Evolutionary conservation across 2,797 vertebrate species (phyloP).

Genomic region (Pseudotriccus pelzelni): DNA sequence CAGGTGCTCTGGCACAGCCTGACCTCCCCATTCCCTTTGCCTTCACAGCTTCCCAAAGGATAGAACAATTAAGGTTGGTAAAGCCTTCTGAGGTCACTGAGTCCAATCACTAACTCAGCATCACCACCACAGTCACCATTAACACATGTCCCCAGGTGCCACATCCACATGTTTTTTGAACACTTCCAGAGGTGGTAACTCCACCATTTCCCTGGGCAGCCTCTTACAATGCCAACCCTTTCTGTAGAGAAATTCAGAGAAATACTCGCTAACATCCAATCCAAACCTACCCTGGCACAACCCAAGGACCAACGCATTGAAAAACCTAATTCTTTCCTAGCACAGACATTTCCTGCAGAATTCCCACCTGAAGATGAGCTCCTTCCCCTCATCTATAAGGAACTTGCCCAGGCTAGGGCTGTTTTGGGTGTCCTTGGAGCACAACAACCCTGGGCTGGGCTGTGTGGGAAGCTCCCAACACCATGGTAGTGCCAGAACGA

Average conservation of each 20-base stretch:
- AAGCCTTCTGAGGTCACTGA: not conserved
- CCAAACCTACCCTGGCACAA: not conserved
- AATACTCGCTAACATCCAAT: not conserved
- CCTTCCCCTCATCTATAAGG: not conserved
- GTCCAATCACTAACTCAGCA: not conserved
- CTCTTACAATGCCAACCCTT: not conserved
- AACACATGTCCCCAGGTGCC: not conserved
- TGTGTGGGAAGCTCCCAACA: not conserved
- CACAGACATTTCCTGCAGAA: not conserved
- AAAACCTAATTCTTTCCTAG: not conserved
- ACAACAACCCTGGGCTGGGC: not conserved
- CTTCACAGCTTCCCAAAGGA: not conserved
- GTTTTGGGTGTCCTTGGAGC: not conserved
- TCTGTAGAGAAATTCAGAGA: not conserved
- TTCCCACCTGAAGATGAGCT: not conserved
- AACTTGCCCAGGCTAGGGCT: not conserved
- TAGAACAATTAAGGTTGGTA: not conserved
- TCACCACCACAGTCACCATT: not conserved
- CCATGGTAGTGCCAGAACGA: fast-evolving
- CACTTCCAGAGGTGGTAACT: not conserved
- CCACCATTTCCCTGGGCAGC: not conserved
- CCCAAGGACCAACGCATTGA: not conserved
- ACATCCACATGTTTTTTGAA: fast-evolving
- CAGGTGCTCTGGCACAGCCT: not conserved
- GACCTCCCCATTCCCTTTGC: not conserved